Percentiles rank a stretch among this genome's conserved stretches.
Evolutionary conservation across 2,888 invertebrate species (phyloP).

Genomic region (Acanthosepion lycidas): DNA sequence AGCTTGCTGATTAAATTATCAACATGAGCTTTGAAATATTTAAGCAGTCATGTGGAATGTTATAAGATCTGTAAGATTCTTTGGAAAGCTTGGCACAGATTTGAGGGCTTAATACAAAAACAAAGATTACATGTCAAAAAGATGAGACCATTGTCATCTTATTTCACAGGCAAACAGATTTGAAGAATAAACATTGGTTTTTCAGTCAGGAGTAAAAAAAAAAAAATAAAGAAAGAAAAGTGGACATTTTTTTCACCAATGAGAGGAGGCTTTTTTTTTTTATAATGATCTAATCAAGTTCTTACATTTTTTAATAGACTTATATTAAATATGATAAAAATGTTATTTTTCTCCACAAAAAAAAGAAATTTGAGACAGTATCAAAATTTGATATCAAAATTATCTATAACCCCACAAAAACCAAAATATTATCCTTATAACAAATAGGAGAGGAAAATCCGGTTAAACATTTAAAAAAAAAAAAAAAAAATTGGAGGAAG

Average conservation of each 20-base stretch:
- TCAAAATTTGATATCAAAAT: background rate
- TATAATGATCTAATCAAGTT: background rate
- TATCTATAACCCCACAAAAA: background rate
- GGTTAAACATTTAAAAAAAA: background rate
- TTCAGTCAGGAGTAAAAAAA: background rate
- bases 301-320: background rate
- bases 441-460: background rate
- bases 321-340: background rate
- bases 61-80: background rate
- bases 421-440: background rate
- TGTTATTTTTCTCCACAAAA: background rate
- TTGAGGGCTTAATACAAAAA: background rate
- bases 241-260: background rate
- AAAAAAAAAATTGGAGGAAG: background rate
- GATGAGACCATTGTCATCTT: background rate
- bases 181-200: background rate
- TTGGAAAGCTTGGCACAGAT: background rate
- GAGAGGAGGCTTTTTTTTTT: background rate
- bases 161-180: background rate
- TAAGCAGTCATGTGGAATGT: background rate
- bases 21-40: background rate
- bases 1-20: background rate
- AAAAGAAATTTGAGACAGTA: background rate
- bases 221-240: no score
- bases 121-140: no score